Evolutionary conservation across 2,113 vertebrate species (phyloP).

Genomic region (Nerophis ophidion): DNA sequence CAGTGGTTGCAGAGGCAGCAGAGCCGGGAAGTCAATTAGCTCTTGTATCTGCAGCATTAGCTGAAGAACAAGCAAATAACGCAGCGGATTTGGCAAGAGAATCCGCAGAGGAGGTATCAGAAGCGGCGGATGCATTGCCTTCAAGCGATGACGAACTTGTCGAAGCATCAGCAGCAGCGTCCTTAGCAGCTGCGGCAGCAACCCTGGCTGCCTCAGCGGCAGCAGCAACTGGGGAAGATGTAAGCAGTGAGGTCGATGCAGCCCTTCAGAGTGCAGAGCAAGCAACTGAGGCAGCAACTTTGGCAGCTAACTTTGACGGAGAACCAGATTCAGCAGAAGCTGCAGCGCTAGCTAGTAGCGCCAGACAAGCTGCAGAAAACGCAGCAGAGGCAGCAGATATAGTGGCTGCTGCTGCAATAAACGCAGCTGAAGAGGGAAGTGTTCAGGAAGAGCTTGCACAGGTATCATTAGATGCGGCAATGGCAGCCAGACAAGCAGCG

Average conservation of each 20-base stretch:
- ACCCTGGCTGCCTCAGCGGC: background rate
- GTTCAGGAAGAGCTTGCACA: background rate
- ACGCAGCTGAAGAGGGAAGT: background rate
- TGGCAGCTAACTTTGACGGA: too few relatives aligned
- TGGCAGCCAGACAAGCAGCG: background rate
- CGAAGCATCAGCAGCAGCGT: conserved; percentile 1
- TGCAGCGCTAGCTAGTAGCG: background rate
- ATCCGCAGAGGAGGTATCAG: background rate
- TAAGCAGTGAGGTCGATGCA: too few relatives aligned
- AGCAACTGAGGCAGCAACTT: background rate
- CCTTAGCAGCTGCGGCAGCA: background rate
- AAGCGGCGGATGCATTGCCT: background rate
- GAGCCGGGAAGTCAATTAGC: background rate
- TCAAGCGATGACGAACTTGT: too few relatives aligned
- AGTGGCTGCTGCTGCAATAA: background rate
- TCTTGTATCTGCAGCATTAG: background rate
- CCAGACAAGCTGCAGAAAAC: background rate
- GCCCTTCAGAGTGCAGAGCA: background rate
- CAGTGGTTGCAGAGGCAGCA: background rate
- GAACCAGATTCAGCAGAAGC: background rate
- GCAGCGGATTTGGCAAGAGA: background rate
- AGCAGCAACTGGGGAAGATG: background rate
- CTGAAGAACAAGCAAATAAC: background rate
- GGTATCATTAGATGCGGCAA: background rate
- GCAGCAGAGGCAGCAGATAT: background rate